Conservation (phyloP, 30 jellyfish, hydroid and myxozoan species). For the Pseudorhiza aurosa region DNA sequence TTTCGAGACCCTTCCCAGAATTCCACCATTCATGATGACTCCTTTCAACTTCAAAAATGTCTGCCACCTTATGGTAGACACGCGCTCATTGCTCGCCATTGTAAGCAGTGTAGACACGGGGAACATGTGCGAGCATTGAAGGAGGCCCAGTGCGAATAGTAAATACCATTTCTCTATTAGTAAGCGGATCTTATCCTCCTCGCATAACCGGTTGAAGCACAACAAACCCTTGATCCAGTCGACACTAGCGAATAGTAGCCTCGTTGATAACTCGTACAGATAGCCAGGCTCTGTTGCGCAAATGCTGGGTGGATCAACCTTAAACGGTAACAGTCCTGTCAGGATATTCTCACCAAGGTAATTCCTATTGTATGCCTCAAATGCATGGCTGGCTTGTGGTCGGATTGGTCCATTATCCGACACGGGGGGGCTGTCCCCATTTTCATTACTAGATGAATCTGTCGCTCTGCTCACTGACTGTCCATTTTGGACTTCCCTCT, state of each 20-base stretch:
- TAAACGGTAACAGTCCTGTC: slow-evolving; percentile 56
- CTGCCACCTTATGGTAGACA: slow-evolving; percentile 77
- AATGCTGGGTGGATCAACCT: slow-evolving; percentile 88
- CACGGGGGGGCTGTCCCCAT: slow-evolving; percentile 6
- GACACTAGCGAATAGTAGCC: slow-evolving; percentile 91
- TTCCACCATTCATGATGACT: slow-evolving; percentile 87
- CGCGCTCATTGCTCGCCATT: slow-evolving; percentile 63
- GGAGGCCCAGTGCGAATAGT: slow-evolving; percentile 90
- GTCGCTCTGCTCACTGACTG: slow-evolving; percentile 12
- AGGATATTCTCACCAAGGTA: slow-evolving; percentile 42
- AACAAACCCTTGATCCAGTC: slow-evolving; percentile 93
- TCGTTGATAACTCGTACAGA: slow-evolving; percentile 90
- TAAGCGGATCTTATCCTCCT: slow-evolving; percentile 78
- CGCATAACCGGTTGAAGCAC: slow-evolving; percentile 81
- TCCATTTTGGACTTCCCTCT: background rate
- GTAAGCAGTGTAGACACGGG: slow-evolving; percentile 95
- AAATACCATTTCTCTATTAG: slow-evolving; percentile 88
- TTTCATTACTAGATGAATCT: slow-evolving; percentile 16
- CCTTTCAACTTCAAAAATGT: slow-evolving; percentile 86
- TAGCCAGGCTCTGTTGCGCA: slow-evolving; percentile 94
- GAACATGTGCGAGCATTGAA: slow-evolving; percentile 92
- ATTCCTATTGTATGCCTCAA: slow-evolving; percentile 50
- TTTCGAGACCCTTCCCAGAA: slow-evolving; percentile 70
- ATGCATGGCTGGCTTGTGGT: slow-evolving; percentile 64
- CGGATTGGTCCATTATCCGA: slow-evolving; percentile 59